Base-by-base conservation (phyloP, 1,140 invertebrate species). In the Choristoneura fumiferana region DNA sequence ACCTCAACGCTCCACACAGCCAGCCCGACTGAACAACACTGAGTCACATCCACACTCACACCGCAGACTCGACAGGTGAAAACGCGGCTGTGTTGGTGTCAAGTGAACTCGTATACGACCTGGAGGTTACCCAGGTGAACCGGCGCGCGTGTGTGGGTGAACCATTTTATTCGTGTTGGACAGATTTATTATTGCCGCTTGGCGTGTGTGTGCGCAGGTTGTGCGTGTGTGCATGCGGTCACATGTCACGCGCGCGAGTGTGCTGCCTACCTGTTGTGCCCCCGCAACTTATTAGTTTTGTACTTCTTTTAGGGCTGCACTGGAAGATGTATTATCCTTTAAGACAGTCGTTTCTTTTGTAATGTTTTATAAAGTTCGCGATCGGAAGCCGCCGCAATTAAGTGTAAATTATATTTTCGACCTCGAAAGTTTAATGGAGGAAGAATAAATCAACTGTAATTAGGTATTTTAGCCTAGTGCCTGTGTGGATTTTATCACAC, bases 211-310 rank as follows among this genome's bases (percentile, higher is more conserved):
- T 81, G 79, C 54, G 69, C 80, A 81, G 74, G 80, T 82, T 35
- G 60, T 54, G 40, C 57, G 67, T 73, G 60, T 65, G 62, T 58
- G 73, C 69, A 63, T 69, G 70, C 78, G 76, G 79, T 82, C 83
- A 84, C 80, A 80, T 81, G 82, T 87, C 81, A 81, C 40, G 58
- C 58, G 69, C 59, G 64, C 58, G 35, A 81, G 77, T 83, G 75
- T 84, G 78, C 65, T 66, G 71, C 74, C 84, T 83, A 84, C 79
- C 81, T 84, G 81, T 80, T 81, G 72, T 83, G 79, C 79, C 81
- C 77, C 78, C 75, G 76, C 79, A 72, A 77, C 69, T 82, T 83
- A 78, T 83, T 80, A 78, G 68, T 83, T 82, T 84, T 84, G 77
- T 78, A 60, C 53, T 71, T 84, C 71, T 80, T 84, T 84, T 81